These are phyloP conservation scores for Stercorarius parasiticus DNA, from an alignment of 2,113 vertebrate species.

Conservation along the genomic window DNA sequence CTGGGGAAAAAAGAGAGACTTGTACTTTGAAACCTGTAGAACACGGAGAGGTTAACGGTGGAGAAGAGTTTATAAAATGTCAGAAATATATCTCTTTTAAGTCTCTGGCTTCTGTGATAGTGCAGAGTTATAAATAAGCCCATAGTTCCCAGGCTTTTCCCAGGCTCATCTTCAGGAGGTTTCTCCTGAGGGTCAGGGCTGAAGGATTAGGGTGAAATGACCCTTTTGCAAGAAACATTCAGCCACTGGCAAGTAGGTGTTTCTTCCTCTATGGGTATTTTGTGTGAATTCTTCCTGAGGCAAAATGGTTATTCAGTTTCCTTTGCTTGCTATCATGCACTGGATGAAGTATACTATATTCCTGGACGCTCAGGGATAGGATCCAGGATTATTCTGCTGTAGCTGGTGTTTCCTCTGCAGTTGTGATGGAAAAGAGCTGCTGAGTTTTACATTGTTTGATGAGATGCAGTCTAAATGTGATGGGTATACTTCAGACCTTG, in stretches of 20 bases:
- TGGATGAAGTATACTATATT: neutral
- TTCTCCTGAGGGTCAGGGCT: neutral
- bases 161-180: neutral
- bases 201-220: neutral
- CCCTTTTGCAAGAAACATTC: neutral
- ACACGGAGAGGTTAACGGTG: rapidly evolving
- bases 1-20: neutral
- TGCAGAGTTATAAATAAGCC: neutral
- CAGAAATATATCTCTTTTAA: neutral
- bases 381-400: neutral
- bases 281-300: neutral
- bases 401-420: neutral
- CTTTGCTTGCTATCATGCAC: neutral
- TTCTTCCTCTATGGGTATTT: neutral
- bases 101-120: neutral
- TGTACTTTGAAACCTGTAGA: neutral
- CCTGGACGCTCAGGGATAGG: neutral
- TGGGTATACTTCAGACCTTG: rapidly evolving
- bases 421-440: neutral
- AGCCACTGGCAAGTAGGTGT: neutral
- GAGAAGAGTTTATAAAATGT: neutral
- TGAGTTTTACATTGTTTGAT: neutral
- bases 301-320: neutral
- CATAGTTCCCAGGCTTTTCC: neutral
- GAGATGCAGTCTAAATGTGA: neutral